phyloP scores from a whole-genome alignment of 92 coral and sea anemone species.

The Umimayanthus chanpuru region DNA sequence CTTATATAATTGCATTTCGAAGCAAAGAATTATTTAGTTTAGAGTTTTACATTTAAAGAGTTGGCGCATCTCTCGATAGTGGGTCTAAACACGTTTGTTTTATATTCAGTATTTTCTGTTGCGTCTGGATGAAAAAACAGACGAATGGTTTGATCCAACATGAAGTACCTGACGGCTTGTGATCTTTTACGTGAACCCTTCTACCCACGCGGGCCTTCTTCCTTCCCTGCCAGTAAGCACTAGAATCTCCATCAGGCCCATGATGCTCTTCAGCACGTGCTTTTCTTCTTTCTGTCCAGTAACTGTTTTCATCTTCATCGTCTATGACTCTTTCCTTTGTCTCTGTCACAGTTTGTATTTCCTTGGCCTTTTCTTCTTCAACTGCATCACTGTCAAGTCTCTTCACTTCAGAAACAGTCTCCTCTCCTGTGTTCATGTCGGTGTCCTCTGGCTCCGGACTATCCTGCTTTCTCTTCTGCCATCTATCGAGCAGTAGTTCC shows the following conservation, averaged over 20 bases:
- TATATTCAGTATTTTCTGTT: background rate
- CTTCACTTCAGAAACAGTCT: background rate
- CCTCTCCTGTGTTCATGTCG: background rate
- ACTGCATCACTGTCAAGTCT: background rate
- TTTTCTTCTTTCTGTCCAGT: conserved; percentile 13
- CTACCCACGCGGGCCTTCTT: conserved; percentile 42
- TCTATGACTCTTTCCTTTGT: background rate
- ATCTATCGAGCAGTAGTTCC: conserved; percentile 33
- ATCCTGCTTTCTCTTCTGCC: conserved; percentile 5
- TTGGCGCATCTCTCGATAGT: background rate
- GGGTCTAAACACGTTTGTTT: background rate
- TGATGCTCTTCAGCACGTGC: conserved; percentile 12
- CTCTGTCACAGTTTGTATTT: background rate
- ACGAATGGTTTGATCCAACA: conserved; percentile 12
- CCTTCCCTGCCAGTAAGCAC: conserved; percentile 36
- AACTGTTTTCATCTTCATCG: background rate
- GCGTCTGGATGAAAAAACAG: conserved; percentile 38
- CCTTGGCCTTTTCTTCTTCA: background rate
- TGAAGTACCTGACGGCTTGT: conserved; percentile 23
- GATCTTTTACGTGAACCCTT: conserved; percentile 14
- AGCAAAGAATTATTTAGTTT: background rate
- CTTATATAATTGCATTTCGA: background rate
- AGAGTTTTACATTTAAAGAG: too few species aligned
- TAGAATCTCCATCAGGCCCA: background rate
- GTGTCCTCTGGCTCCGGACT: conserved; percentile 3